Evolutionary conservation across 2,113 vertebrate genomes (phyloP).

Genomic region (Anarhynchus alexandrinus): DNA sequence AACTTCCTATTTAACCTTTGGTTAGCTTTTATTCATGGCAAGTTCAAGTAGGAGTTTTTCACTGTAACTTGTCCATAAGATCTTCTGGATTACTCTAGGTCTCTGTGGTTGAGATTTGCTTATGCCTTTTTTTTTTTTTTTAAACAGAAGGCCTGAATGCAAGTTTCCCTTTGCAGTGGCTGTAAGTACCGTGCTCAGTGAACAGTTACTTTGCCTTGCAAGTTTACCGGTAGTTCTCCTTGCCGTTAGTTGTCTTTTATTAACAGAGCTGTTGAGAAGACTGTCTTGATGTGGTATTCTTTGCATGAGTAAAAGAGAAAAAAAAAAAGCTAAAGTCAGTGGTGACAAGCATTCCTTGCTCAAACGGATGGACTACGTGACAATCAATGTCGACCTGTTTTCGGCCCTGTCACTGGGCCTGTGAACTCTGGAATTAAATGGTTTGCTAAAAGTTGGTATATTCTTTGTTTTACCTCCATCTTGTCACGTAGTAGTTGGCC

Average conservation of each 20-base stretch:
- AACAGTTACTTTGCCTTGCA: background rate
- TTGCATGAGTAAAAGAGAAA: background rate
- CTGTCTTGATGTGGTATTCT: background rate
- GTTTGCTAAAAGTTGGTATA: background rate
- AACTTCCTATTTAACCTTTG: background rate
- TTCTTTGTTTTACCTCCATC: background rate
- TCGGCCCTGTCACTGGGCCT: background rate
- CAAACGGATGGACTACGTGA: background rate
- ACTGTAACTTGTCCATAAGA: background rate
- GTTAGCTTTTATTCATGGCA: background rate
- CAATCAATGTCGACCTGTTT: accelerated
- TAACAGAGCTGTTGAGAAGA: background rate
- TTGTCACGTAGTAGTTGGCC: background rate
- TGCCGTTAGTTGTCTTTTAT: background rate
- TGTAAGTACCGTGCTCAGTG: background rate
- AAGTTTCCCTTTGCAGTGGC: background rate
- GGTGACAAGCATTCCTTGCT: background rate
- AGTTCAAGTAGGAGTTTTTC: background rate
- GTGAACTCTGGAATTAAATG: background rate
- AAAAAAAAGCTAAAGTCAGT: background rate
- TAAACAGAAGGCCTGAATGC: background rate
- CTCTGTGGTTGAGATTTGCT: background rate
- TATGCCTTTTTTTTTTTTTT: background rate
- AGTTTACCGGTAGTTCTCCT: background rate
- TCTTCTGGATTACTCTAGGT: background rate